Evolutionary conservation across 2,888 invertebrate genomes (phyloP).

Genomic region (Xanthostigma xanthostigma): DNA sequence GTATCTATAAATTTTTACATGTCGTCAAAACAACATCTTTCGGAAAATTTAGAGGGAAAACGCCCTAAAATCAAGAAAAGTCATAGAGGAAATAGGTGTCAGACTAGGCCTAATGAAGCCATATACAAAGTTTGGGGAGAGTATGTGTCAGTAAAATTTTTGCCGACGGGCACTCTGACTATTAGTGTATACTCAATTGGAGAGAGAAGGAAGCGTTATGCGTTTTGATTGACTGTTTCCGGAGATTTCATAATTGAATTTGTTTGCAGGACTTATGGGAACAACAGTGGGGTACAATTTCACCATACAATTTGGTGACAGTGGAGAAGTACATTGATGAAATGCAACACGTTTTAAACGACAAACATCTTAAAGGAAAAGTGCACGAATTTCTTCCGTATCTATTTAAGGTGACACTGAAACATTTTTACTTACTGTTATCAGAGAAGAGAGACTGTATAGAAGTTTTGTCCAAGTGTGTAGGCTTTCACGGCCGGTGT

Average conservation of each 20-base stretch:
- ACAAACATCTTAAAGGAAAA: slow-evolving; percentile 54
- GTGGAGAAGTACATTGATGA: slow-evolving; percentile 70
- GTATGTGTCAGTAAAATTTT: no score
- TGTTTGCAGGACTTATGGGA: slow-evolving; percentile 55
- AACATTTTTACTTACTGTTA: background rate
- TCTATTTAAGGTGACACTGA: slow-evolving; percentile 52
- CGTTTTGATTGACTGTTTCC: background rate
- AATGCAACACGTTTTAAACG: slow-evolving; percentile 69
- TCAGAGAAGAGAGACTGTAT: no score
- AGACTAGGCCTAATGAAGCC: no score
- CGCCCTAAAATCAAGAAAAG: no score
- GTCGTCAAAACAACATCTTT: no score
- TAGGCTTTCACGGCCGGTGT: no score
- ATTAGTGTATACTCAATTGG: background rate
- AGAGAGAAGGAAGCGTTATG: background rate
- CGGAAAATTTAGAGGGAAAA: no score
- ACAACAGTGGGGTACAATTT: slow-evolving; percentile 68
- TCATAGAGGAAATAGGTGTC: no score
- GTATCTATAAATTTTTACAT: no score
- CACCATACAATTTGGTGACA: slow-evolving; percentile 66
- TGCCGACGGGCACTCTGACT: no score
- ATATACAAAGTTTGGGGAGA: no score
- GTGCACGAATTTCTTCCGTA: slow-evolving; percentile 67
- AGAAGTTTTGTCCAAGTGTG: no score
- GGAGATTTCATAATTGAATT: slow-evolving; percentile 1